Evolutionary conservation across 1,140 invertebrate species (phyloP), one percentile per base, ranked within the genome.

Genomic region (Sycobia sp.): DNA sequence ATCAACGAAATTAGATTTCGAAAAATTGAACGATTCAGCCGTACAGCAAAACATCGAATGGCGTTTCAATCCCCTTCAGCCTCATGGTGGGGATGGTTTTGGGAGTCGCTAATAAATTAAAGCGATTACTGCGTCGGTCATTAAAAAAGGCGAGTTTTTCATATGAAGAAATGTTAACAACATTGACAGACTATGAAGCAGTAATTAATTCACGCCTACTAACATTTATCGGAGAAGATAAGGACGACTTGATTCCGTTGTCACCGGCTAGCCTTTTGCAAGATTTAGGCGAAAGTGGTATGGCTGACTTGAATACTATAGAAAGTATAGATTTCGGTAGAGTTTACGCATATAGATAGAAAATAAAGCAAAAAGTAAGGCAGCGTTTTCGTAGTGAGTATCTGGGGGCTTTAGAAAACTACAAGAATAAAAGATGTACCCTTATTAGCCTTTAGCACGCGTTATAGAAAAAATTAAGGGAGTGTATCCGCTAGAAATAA

Each of bases 201-300:
- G 46, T 73, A 1, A 66, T 81, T 1, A 34, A 80, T 60, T 64
- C 67, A 0, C 34, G 78, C 27, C 78, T 75, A 2, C 49, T 80
- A 0, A 78, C 76, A 13, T 75, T 71, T 49, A 3, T 79, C 3
- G 68, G 66, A 4, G 69, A 71, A 11, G 66, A 79, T 64, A 29
- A 39, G 3, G 34, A 44, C 9, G 51, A 64, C 2, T 18, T 67
- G 1, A 41, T 43, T 3, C 56, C 66, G 2, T 22, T 71, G n/a
- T 62, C 66, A n/a, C 67, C 72, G 43, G 34, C 46, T 7, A 73
- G 68, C 65, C 75, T 75, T 50, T 44, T 75, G 10, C 67, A 70
- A 39, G 70, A 74, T 3, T 54, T 69, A 39, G 22, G 41, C 32
- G 65, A 68, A 43, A 44, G 11, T 25, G 73, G 66, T 2, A 56